Evolutionary conservation across 2,797 vertebrate species (phyloP), one percentile per base, ranked within the genome.

Genomic region (Arremon aurantiirostris): DNA sequence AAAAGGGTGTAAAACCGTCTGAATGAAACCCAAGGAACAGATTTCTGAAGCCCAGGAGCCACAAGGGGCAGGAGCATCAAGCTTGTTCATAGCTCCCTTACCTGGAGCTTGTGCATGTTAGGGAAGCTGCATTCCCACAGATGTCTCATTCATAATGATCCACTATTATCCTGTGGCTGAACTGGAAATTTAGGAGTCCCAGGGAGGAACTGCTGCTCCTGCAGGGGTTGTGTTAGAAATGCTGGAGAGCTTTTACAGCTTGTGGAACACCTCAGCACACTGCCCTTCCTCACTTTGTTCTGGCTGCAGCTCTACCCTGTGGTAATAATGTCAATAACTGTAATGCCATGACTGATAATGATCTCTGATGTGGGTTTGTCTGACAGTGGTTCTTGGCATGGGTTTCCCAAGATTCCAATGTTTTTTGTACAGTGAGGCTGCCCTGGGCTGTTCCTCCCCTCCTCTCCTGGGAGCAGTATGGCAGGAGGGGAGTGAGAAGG

Each of bases 1-100:
- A 91, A 86, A 91, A 84, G 14, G 22, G 18, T 39, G 49, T 91
- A 94, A 95, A 95, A 24, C 34, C 91, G 63, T 66, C 79, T 79
- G 52, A 91, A 61, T 72, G 82, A 90, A 90, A 71, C 47, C 41
- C 44, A 41, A 34, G 49, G 61, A 91, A 44, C 8, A 82, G 92
- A 89, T 94, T 91, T 93, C 69, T 86, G 26, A 69, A 75, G 72
- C 37, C 26, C 65, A 49, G 91, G 52, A 90, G 37, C 53, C 78
- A 61, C 75, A 47, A 50, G 63, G 69, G 68, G 32, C 14, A n/a
- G n/a, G 20, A 82, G 11, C n/a, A 71, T 23, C 16, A 46, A 35
- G 6, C 11, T 78, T 35, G 19, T 23, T 91, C 44, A 11, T 12
- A 35, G 37, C 24, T 80, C 24, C 30, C 59, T 85, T 56, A 64